Evolutionary conservation across 2,888 invertebrate genomes (phyloP), one percentile per base, ranked within the genome.

Genomic region (Drosophila merina): DNA sequence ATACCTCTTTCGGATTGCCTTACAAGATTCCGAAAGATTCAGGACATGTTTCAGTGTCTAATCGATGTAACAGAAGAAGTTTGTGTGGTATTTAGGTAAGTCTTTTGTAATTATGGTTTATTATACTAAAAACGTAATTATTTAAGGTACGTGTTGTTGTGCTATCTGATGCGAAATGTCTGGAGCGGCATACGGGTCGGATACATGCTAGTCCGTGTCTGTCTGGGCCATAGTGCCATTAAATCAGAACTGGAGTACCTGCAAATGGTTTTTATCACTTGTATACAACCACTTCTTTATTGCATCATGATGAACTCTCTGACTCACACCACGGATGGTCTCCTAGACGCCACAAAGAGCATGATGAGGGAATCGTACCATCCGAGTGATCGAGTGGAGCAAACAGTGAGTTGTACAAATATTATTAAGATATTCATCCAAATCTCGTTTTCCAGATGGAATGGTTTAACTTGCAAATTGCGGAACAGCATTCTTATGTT

Each of bases 381-480:
- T 9, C 28, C 28, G 6, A 7, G 6, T 2, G 2, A 4, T 25
- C 6, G 14, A 7, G 3, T 64, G 5, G 42, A 56, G 1, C 30
- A 51, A 8, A 50, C 25, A 3, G 74, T 72, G 3, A 40, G 75
- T 66, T 28, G n/a, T 1, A 0, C 2, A n/a, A 26, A 26, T 8
- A 0, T 9, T 1, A 0, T 5, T 2, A 4, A 7, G 6, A 1
- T 12, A 1, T 14, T 0, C 5, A 36, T 6, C 12, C n/a, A 4
- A 36, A 36, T n/a, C 1, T 5, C 4, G 1, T 20, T 0, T 12
- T n/a, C 5, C 31, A 78, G 70, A 64, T 26, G 14, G 60, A 78
- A 7, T 78, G 60, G 56, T 57, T 79, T 1, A 62, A 55, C 1
- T 4, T 77, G 1, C 78, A 75, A 12, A 9, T 75, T 26, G 25